Conservation (phyloP, 2,113 vertebrate genomes). For the Burhinus bistriatus region DNA sequence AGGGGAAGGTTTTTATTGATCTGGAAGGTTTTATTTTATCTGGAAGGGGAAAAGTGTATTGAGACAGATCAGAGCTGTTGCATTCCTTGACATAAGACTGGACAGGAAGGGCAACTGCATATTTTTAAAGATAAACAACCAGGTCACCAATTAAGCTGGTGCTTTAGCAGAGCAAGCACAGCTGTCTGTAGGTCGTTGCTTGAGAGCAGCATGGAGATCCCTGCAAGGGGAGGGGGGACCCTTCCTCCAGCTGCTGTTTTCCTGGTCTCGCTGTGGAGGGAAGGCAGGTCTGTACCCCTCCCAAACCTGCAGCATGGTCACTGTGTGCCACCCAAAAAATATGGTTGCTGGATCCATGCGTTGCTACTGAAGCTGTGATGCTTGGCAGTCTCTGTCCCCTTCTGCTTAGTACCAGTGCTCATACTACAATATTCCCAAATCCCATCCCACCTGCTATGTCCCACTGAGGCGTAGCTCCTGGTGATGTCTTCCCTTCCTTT, state of each 20-base stretch:
- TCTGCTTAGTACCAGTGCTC: background rate
- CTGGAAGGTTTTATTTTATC: too few relatives aligned
- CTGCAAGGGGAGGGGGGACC: background rate
- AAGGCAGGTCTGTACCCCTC: background rate
- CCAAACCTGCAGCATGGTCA: background rate
- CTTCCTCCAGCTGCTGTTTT: background rate
- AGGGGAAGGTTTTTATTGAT: background rate
- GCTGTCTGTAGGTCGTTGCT: background rate
- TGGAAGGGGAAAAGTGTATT: background rate
- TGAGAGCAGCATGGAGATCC: background rate
- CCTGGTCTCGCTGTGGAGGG: background rate
- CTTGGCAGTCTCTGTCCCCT: background rate
- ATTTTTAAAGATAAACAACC: background rate
- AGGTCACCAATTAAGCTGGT: background rate
- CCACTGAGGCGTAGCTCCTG: background rate
- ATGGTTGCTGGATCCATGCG: background rate
- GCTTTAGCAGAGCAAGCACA: background rate
- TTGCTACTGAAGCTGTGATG: rapidly evolving
- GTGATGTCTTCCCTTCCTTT: background rate
- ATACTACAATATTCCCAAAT: background rate
- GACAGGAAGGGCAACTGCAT: background rate
- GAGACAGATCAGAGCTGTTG: background rate
- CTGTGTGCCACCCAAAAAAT: background rate
- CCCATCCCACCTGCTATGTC: background rate
- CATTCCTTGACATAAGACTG: background rate